Evolutionary conservation across 2,888 invertebrate species (phyloP).

Genomic region (Xanthostigma xanthostigma): DNA sequence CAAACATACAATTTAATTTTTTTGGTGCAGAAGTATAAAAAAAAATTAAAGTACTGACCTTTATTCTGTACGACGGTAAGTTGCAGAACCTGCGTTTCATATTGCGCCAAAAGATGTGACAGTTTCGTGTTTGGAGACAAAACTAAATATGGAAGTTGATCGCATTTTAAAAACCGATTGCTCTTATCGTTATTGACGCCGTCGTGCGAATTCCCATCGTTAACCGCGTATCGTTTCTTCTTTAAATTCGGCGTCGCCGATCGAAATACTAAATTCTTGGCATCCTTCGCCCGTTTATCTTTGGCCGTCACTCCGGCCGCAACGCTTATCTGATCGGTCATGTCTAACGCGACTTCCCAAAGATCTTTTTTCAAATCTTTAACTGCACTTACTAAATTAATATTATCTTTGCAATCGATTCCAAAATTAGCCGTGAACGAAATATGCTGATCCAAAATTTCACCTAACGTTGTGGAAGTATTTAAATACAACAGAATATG

Average conservation of each 20-base stretch:
- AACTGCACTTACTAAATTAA: not conserved
- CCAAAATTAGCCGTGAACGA: constrained; percentile 21
- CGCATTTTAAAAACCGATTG: constrained; percentile 20
- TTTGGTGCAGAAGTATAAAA: too few relatives aligned
- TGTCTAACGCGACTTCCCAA: constrained; percentile 29
- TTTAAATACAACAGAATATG: constrained; percentile 59
- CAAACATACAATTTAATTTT: too few relatives aligned
- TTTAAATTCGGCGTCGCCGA: constrained; percentile 25
- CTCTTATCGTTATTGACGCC: not conserved
- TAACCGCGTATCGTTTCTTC: constrained; percentile 22
- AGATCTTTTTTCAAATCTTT: constrained; percentile 22
- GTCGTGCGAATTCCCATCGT: constrained; percentile 10
- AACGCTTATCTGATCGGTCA: constrained; percentile 44
- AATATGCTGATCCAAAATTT: constrained; percentile 51
- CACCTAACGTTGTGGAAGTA: constrained; percentile 57
- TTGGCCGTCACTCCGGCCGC: constrained; percentile 79
- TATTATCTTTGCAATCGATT: constrained; percentile 12
- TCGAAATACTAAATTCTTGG: constrained; percentile 40
- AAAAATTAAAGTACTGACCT: not conserved
- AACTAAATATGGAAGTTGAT: constrained; percentile 23
- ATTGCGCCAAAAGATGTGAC: not conserved
- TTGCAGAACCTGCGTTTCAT: constrained; percentile 1
- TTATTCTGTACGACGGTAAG: constrained; percentile 3
- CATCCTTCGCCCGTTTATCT: constrained; percentile 76
- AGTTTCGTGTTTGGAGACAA: constrained; percentile 18